phyloP scores from a whole-genome alignment of 2,113 vertebrate genomes.

The Cricetomys ansorgei region DNA sequence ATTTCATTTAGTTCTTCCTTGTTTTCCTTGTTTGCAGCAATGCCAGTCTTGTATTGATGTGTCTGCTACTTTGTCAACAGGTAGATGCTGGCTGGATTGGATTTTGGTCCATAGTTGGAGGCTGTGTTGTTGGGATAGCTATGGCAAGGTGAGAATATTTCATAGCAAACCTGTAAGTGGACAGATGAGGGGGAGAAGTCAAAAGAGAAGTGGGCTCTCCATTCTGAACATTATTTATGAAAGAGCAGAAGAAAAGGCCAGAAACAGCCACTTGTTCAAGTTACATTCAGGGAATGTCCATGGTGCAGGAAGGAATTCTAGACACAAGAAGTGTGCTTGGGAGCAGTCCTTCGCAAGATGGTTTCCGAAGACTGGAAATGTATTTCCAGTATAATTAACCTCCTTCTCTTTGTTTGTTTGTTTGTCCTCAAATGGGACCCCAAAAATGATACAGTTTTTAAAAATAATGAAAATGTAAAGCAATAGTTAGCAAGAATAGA shows the following conservation, averaged over 20 bases:
- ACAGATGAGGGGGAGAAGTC: neutral
- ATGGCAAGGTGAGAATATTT: slow-evolving; percentile 93
- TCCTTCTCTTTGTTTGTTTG: neutral
- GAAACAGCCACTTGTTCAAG: neutral
- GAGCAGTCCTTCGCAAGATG: neutral
- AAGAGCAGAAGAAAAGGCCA: neutral
- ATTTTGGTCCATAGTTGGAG: slow-evolving; percentile 97
- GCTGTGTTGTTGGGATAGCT: slow-evolving; percentile 96
- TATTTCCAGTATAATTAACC: slow-evolving; percentile 4
- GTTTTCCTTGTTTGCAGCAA: slow-evolving; percentile 25
- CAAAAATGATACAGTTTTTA: neutral
- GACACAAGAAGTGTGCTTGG: neutral
- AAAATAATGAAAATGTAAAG: slow-evolving; percentile 10
- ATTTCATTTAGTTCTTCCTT: slow-evolving; percentile 41
- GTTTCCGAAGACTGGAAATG: neutral
- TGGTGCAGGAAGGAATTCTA: neutral
- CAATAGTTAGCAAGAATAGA: neutral
- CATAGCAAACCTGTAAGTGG: neutral
- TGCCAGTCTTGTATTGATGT: slow-evolving; percentile 16
- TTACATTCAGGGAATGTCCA: neutral
- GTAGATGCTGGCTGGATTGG: slow-evolving; percentile 99
- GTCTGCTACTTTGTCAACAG: slow-evolving; percentile 82
- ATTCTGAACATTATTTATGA: neutral
- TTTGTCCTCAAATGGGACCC: slow-evolving; percentile 5
- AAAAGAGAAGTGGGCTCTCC: neutral